phyloP scores from a whole-genome alignment of 2,888 invertebrate genomes.

The Buathra laborator region DNA sequence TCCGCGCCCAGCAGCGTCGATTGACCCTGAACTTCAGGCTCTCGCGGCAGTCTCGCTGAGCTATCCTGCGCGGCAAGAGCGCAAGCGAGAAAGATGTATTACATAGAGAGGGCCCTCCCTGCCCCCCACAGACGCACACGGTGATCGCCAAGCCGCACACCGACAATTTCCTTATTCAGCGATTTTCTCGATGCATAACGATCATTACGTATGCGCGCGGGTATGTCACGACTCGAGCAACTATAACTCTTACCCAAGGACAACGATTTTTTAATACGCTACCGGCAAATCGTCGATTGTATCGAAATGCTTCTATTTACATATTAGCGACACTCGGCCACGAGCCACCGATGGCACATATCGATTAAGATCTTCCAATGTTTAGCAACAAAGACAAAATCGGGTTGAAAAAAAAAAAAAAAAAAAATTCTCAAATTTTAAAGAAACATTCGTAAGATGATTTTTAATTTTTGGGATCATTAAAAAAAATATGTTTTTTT shows the following conservation, averaged over 20 bases:
- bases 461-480: no score
- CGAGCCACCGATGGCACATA: background rate
- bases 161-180: constrained; percentile 83
- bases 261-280: constrained; percentile 63
- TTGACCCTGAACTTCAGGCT: constrained; percentile 83
- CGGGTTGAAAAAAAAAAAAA: background rate
- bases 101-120: no score
- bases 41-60: constrained; percentile 63
- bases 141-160: constrained; percentile 63
- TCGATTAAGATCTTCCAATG: background rate
- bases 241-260: constrained; percentile 79
- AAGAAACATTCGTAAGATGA: background rate
- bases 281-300: constrained; percentile 52
- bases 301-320: constrained; percentile 20
- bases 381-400: background rate
- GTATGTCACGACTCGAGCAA: constrained; percentile 70
- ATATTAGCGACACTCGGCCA: background rate
- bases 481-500: no score
- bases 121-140: constrained; percentile 10
- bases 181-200: constrained; percentile 79
- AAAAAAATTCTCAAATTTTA: background rate
- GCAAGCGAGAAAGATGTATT: constrained; percentile 24
- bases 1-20: constrained; percentile 74
- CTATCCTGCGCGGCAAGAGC: constrained; percentile 5
- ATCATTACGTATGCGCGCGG: constrained; percentile 78